Base-by-base conservation (phyloP, 2,888 invertebrate species). In the Lithophane socia region DNA sequence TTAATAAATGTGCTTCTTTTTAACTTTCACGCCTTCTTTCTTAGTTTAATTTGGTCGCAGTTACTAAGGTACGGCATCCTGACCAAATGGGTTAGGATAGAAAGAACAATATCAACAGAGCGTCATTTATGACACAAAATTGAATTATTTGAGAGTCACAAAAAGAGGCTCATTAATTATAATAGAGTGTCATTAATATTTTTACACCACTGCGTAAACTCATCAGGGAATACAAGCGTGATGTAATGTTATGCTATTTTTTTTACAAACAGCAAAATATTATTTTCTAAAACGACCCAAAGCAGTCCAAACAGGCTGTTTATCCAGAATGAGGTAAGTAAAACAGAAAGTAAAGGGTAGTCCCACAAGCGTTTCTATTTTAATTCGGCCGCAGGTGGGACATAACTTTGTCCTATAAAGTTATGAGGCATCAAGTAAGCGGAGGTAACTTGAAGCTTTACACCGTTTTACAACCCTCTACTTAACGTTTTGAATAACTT, bases 371-470 rank as follows among this genome's bases (percentile, higher is more conserved):
- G 56, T 75, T 78, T 89, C 81, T 84, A 86, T 87, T 86, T 86
- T 88, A 88, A 89, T 86, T 88, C 66, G 68, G 85, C 74, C 83
- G 76, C 90, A 90, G 90, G 88, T 90, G 90, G 80, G 72, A 74
- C 70, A 49, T 81, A 87, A 88, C 77, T 86, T 82, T 73, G 84
- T 86, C 68, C 77, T 81, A 80, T 83, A 86, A 89, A 89, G 86
- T 89, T 89, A 88, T 83, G 80, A 85, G 65, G 70, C 83, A 83
- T 89, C 82, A 80, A 79, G 80, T 84, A 80, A 86, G 78, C 80
- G 67, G 71, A 72, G 78, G 72, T 54, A 76, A 69, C 82, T 80
- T 78, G 79, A 67, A 61, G 77, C 74, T 85, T 82, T 85, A 84
- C 77, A 81, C 73, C 54, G 63, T 78, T 88, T 86, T 80, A 87